These are phyloP conservation scores for Sesia apiformis DNA, from an alignment of 2,888 invertebrate genomes.

Conservation along the genomic window DNA sequence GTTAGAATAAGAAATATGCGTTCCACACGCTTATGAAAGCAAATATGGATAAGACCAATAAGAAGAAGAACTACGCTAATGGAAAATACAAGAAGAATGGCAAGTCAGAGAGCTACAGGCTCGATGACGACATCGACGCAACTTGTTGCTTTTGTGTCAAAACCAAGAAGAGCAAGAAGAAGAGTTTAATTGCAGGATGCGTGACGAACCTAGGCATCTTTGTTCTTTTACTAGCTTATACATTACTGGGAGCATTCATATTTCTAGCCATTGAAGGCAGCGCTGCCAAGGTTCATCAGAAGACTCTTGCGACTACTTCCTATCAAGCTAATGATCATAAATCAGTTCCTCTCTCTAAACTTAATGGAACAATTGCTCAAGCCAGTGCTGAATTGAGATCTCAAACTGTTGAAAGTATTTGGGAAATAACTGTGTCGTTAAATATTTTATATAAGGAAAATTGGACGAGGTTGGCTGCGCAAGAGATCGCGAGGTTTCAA, in stretches of 20 bases:
- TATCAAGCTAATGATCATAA: slow-evolving; percentile 60
- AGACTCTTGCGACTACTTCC: slow-evolving; percentile 63
- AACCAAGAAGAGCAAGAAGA: slow-evolving; percentile 64
- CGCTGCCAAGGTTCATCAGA: slow-evolving; percentile 65
- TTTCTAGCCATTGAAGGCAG: slow-evolving; percentile 89
- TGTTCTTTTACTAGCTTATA: slow-evolving; percentile 85
- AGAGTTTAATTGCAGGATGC: slow-evolving; percentile 76
- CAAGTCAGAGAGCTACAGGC: slow-evolving; percentile 43
- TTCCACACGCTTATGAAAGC: not conserved
- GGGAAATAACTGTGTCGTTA: slow-evolving; percentile 90
- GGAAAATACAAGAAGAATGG: slow-evolving; percentile 64
- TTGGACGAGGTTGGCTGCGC: slow-evolving; percentile 88
- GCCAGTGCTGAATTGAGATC: slow-evolving; percentile 61
- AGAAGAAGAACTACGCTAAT: slow-evolving; percentile 60
- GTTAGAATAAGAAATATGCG: not conserved
- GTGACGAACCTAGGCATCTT: slow-evolving; percentile 89
- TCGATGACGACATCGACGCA: slow-evolving; percentile 51
- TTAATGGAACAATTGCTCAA: slow-evolving; percentile 53
- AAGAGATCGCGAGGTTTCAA: slow-evolving; percentile 82
- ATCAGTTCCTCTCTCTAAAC: slow-evolving; percentile 38
- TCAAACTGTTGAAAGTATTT: slow-evolving; percentile 89
- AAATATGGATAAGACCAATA: slow-evolving; percentile 52
- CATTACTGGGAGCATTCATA: slow-evolving; percentile 83
- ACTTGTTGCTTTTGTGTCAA: slow-evolving; percentile 67
- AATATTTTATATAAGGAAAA: slow-evolving; percentile 92